These are phyloP conservation scores for Nycteola revayana DNA, from an alignment of 2,888 invertebrate genomes.

Conservation along the genomic window DNA sequence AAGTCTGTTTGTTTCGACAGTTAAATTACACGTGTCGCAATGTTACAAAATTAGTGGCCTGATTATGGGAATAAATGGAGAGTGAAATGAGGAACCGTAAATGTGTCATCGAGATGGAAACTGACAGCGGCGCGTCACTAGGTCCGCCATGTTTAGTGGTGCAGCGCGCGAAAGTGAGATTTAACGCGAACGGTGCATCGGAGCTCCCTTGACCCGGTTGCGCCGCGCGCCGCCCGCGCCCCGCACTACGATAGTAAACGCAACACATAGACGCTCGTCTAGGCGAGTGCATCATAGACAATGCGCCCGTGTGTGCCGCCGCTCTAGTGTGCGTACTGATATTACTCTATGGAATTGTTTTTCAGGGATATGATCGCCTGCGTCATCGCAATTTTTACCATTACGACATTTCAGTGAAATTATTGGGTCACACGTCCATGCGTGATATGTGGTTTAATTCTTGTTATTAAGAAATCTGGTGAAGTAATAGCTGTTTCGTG, in stretches of 20 bases:
- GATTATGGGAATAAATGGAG: constrained; percentile 29
- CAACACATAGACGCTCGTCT: constrained; percentile 57
- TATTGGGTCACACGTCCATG: constrained; percentile 24
- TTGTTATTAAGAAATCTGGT: constrained; percentile 26
- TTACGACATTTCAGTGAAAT: constrained; percentile 30
- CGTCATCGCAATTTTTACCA: constrained; percentile 30
- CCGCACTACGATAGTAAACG: constrained; percentile 66
- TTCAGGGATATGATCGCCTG: constrained; percentile 46
- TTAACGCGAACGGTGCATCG: constrained; percentile 80
- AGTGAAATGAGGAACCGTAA: constrained; percentile 29
- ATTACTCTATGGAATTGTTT: constrained; percentile 42
- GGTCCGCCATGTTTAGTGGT: constrained; percentile 69
- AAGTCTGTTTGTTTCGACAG: constrained; percentile 64
- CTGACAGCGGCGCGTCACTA: constrained; percentile 53
- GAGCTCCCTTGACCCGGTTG: constrained; percentile 79
- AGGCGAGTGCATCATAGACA: constrained; percentile 45
- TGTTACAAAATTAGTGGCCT: constrained; percentile 38
- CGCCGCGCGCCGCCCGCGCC: constrained; percentile 41
- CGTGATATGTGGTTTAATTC: constrained; percentile 27
- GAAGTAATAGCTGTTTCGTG: constrained; percentile 29
- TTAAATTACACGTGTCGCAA: constrained; percentile 66
- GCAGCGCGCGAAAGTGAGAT: constrained; percentile 81
- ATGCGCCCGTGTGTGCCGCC: constrained; percentile 18
- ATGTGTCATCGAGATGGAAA: constrained; percentile 66
- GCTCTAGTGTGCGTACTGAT: constrained; percentile 33